A percentile compares a stretch with the other conserved stretches of the same genome.
phyloP scores from a whole-genome alignment of 1,140 invertebrate species.

The Bombus breviceps region DNA sequence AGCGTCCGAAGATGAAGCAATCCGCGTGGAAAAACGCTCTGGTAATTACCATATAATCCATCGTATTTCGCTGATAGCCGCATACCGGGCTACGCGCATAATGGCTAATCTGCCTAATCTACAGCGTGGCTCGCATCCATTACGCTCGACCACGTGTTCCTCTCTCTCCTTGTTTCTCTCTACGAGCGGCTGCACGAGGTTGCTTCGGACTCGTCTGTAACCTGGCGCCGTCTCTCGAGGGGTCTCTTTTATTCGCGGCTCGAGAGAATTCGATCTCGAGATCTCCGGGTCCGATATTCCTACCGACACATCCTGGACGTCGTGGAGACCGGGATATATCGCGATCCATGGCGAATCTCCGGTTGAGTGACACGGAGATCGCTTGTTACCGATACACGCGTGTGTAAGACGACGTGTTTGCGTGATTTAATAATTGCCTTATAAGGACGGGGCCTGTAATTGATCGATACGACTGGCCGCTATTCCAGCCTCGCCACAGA shows the following conservation, averaged over 20 bases:
- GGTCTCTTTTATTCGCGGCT: constrained; percentile 32
- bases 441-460: constrained; percentile 44
- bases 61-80: constrained; percentile 28
- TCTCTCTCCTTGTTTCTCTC: not conserved
- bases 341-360: constrained; percentile 30
- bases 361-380: constrained; percentile 47
- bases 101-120: constrained; percentile 44
- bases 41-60: constrained; percentile 46
- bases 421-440: constrained; percentile 60
- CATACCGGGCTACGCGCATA: constrained; percentile 9
- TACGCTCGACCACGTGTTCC: constrained; percentile 12
- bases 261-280: constrained; percentile 48
- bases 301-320: constrained; percentile 42
- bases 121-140: constrained; percentile 25
- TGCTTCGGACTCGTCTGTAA: constrained; percentile 6
- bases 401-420: constrained; percentile 55
- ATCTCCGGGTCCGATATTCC: constrained; percentile 27
- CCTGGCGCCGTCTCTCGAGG: constrained; percentile 28
- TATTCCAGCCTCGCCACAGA: constrained; percentile 25
- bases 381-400: constrained; percentile 55
- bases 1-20: constrained; percentile 33
- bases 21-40: not conserved
- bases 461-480: constrained; percentile 49
- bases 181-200: not conserved
- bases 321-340: constrained; percentile 16